These are phyloP conservation scores for Plutella xylostella DNA, from an alignment of 2,888 invertebrate genomes.

Conservation along the genomic window DNA sequence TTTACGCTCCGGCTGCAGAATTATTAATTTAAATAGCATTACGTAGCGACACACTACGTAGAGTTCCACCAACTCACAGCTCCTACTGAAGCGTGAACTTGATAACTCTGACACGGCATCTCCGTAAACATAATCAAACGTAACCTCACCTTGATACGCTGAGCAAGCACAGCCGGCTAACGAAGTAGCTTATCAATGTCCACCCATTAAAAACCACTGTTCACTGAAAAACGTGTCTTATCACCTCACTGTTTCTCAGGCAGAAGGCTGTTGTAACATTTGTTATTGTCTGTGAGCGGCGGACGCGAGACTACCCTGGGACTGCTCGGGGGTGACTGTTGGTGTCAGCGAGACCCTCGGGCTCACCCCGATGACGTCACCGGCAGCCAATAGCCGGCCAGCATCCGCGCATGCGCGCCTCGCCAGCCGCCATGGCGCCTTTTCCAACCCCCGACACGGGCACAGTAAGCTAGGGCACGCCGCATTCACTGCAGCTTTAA, in stretches of 20 bases:
- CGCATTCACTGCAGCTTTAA: conserved; percentile 42
- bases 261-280: conserved; percentile 31
- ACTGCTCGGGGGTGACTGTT: conserved; percentile 62
- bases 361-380: conserved; percentile 69
- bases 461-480: conserved; percentile 23
- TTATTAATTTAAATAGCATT: too few relatives aligned
- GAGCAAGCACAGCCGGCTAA: not conserved
- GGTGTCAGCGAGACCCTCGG: conserved; percentile 56
- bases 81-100: conserved; percentile 15
- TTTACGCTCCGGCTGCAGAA: too few relatives aligned
- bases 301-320: conserved; percentile 42
- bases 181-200: conserved; percentile 2
- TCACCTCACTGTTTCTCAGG: conserved; percentile 28
- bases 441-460: conserved; percentile 26
- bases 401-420: conserved; percentile 52
- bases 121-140: conserved; percentile 40
- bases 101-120: conserved; percentile 36
- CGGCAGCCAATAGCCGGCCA: conserved; percentile 61
- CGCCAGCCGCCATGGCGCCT: conserved; percentile 59
- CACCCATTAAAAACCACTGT: conserved; percentile 25
- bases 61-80: too few relatives aligned
- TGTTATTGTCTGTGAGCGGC: conserved; percentile 41
- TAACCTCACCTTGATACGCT: conserved; percentile 26
- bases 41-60: too few relatives aligned
- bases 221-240: conserved; percentile 13